Base-by-base conservation (phyloP, 2,888 invertebrate species). In the Yponomeuta plumbellus region DNA sequence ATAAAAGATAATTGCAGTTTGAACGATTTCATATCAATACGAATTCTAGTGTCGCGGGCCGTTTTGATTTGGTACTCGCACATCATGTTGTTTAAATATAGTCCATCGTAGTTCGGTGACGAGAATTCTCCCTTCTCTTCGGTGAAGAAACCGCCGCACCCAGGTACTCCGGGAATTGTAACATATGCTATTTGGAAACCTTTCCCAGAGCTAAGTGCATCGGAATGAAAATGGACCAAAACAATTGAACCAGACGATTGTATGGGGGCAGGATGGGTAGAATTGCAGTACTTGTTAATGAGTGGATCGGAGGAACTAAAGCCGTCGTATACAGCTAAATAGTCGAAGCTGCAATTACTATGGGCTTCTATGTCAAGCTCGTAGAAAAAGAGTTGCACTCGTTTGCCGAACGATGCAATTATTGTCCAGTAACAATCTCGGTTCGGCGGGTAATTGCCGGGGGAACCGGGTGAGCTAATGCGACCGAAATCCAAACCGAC, bases 171-270 rank as follows among this genome's bases (percentile, higher is more conserved):
- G 92, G 94, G 94, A 13, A 94, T 87, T 3, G 93, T 91, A 0
- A 94, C 91, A 78, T 94, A 98, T 26, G 95, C 93, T 69, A 98
- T 93, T 83, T 97, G 96, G 78, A 98, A 98, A n/a, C 98, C 98
- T 23, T 91, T 85, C 75, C 96, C 97, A 59, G 90, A 90, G 13
- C 90, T 84, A 40, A 88, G 86, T 10, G 79, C 82, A 77, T 98
- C 97, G 0, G 97, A 96, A 81, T 97, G 97, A 80, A 98, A 98
- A 78, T 95, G 92, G 62, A 97, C 83, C 5, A 91, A 75, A 4
- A 94, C 92, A 67, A 92, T 92, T 40, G 94, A 92, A 23, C 95
- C 93, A 1, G 94, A 92, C 10, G 96, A 93, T 56, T 92, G 86
- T 2, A 98, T 70, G 0, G 97, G 96, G 11, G 94, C 88, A 0